Evolutionary conservation across 2,888 invertebrate species (phyloP).

Genomic region (Mesorhabditis sp.): DNA sequence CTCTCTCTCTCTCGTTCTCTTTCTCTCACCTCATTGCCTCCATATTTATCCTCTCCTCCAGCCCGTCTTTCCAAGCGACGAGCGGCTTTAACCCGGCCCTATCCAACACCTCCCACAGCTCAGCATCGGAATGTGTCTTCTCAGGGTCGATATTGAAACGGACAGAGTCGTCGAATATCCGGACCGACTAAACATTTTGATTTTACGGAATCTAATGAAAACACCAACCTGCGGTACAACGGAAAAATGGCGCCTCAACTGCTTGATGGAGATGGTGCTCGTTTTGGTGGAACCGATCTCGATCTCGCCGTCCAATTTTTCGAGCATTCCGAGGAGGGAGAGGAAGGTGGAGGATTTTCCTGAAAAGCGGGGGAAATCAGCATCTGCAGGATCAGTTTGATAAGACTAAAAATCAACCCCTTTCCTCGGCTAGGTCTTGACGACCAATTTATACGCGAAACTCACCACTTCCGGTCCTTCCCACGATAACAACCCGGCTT

Average conservation of each 20-base stretch:
- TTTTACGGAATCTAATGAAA: not conserved
- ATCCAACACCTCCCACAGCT: slow-evolving; percentile 2
- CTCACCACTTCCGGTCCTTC: slow-evolving; percentile 5
- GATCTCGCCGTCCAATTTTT: not conserved
- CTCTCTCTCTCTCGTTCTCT: not conserved
- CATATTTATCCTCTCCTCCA: not conserved
- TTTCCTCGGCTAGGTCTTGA: not conserved
- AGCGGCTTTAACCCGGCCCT: not conserved
- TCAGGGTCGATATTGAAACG: not conserved
- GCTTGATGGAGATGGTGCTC: not conserved
- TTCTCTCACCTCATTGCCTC: not conserved
- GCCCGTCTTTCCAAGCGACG: not conserved
- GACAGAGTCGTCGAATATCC: slow-evolving; percentile 4
- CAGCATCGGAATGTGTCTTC: not conserved
- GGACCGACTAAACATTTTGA: not conserved
- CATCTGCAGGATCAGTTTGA: not conserved
- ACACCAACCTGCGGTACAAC: slow-evolving; percentile 6
- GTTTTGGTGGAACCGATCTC: not conserved
- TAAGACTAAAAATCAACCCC: not conserved
- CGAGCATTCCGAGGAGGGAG: not conserved
- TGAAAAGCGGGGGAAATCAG: not conserved
- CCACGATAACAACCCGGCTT: not conserved
- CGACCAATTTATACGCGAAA: not conserved
- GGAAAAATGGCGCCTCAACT: not conserved
- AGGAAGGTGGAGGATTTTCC: not conserved